These are phyloP conservation scores for Podarcis lilfordi DNA, from an alignment of 2,797 vertebrate species.

Conservation along the genomic window DNA sequence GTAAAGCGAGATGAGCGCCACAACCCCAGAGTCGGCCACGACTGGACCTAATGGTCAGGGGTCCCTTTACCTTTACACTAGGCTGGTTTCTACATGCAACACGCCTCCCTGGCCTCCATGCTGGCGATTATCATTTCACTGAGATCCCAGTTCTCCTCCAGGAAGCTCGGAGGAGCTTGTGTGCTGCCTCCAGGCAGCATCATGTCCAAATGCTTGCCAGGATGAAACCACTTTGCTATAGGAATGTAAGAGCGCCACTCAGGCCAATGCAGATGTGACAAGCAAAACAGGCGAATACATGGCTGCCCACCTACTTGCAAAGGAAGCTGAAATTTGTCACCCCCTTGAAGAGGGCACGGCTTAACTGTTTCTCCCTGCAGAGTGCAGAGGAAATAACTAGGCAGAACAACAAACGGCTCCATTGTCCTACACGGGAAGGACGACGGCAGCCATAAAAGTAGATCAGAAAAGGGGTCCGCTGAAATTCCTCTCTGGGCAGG, in stretches of 20 bases:
- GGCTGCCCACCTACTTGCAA: background rate
- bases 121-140: too few species aligned
- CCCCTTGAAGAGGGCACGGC: fast-evolving
- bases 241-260: background rate
- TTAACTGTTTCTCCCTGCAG: slow-evolving; percentile 44
- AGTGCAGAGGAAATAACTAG: slow-evolving; percentile 48
- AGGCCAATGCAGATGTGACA: background rate
- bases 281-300: too few species aligned
- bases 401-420: background rate
- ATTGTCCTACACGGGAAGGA: slow-evolving; percentile 29
- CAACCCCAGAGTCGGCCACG: too few species aligned
- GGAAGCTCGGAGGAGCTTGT: too few species aligned
- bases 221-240: background rate
- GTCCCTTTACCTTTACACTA: too few species aligned
- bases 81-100: too few species aligned
- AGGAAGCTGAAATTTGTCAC: slow-evolving; percentile 21
- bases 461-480: slow-evolving; percentile 38
- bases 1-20: too few species aligned
- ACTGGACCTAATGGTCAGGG: too few species aligned
- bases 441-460: background rate
- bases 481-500: fast-evolving
- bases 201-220: background rate
- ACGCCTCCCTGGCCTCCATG: too few species aligned
- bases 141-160: too few species aligned
- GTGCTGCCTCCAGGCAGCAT: too few species aligned